Base-by-base conservation (phyloP, 1,140 invertebrate species). In the Drosophila parabipectinata region DNA sequence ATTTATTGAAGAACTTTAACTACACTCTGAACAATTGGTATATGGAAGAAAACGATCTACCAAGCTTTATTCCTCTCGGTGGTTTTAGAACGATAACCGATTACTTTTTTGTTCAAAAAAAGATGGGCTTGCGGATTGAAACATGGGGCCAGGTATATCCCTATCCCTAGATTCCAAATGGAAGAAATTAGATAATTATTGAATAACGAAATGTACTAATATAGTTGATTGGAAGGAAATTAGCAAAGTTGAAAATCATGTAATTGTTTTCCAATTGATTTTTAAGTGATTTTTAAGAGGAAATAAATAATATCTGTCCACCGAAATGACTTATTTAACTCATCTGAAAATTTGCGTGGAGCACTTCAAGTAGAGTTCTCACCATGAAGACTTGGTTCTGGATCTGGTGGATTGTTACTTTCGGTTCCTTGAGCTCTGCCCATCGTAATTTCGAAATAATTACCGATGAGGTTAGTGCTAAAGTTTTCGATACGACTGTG, bases 11-110 rank as follows among this genome's bases (percentile, higher is more conserved):
- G 77, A 56, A 79, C n/a, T 74, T 69, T 3, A 74, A 54, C 26
- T 82, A 83, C 9, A 57, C 71, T 3, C 7, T 83, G 2, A 62
- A 1, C 8, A 60, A 83, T 21, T 82, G 64, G 60, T 41, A 52
- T 60, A 12, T 83, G 48, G 47, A 62, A 2, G 79, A 75, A 10
- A 32, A 10, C 0, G 60, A 75, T 18, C 60, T 67, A 34, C 79
- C 79, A 1, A 60, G 24, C 1, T 76, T 72, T 61, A 52, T 72
- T 8, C 79, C 79, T 1, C 62, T 80, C 21, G 62, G 72, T 18
- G 47, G 28, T 2, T 15, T 79, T 14, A 47, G 12, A 2, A 47
- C 45, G 1, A 14, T 47, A 5, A 71, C 54, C 1, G 78, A 79
- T 26, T 79, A 60, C 39, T 75, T 32, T 12, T 44, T 30, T 3